These are phyloP conservation scores for Gyps fulvus DNA, from an alignment of 2,113 vertebrate genomes.

Conservation along the genomic window DNA sequence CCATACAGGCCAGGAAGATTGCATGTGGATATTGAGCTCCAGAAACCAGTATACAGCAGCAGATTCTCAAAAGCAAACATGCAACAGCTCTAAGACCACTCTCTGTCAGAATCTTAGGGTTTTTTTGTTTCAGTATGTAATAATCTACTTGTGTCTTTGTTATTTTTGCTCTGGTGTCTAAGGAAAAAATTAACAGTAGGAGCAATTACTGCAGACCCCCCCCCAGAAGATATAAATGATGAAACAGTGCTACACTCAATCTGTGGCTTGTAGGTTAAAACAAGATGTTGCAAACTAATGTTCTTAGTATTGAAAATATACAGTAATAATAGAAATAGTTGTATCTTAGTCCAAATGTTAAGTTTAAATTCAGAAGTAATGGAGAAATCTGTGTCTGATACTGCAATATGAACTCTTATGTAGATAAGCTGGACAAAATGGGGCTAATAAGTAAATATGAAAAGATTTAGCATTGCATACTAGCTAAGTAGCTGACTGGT, in stretches of 20 bases:
- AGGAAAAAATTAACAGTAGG: not conserved
- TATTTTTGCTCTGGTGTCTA: not conserved
- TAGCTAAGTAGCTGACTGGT: not conserved
- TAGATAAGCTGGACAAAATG: not conserved
- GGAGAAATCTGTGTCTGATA: not conserved
- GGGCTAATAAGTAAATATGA: not conserved
- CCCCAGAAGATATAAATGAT: not conserved
- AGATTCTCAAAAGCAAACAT: conserved; percentile 68
- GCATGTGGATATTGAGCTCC: conserved; percentile 73
- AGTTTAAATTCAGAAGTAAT: not conserved
- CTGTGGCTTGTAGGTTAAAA: not conserved
- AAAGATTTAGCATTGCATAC: not conserved
- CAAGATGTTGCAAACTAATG: not conserved
- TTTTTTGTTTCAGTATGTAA: not conserved
- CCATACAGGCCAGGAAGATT: conserved; percentile 84
- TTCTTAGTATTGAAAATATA: not conserved
- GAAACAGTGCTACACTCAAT: not conserved
- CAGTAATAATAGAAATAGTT: not conserved
- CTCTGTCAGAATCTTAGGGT: not conserved
- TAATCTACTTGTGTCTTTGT: not conserved
- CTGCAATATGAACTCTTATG: not conserved
- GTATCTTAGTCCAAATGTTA: not conserved
- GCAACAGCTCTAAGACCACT: not conserved
- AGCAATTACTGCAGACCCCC: not conserved
- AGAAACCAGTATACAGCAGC: conserved; percentile 74